Base-by-base conservation (phyloP, 2,888 invertebrate genomes). In the Epinotia nisella region DNA sequence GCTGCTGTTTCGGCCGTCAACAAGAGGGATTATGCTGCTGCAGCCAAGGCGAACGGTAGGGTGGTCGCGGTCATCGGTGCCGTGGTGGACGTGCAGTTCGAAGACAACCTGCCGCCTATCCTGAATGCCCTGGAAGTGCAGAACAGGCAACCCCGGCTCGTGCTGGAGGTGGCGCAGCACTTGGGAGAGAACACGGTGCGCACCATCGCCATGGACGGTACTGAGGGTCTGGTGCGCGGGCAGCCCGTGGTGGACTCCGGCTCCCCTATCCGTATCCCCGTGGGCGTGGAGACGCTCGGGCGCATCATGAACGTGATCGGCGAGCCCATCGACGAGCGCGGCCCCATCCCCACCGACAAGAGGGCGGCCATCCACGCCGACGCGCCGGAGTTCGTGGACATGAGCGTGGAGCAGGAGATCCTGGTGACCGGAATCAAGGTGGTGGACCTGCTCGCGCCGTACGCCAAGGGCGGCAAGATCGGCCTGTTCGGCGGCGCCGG, bases 1-100 rank as follows among this genome's bases (percentile, higher is more conserved):
- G 91, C 86, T 66, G 82, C 91, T 80, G 94, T 88, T 55, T 85
- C 91, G 60, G 86, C 87, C 77, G 88, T 84, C 83, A 89, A 87
- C 80, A 90, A 88, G 78, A 83, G 90, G 73, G 88, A 92, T 83
- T 86, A 86, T 77, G 91, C 94, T 21, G 81, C 81, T 4, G 87
- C 91, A 29, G 83, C 78, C 53, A 79, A 78, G 77, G 88, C 76
- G 13, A 87, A 94, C 82, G 97, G 97, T 81, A 95, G 94, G 88
- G 95, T 99, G 78, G 98, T 98, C 55, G 98, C 99, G 69, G 98
- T 99, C 74, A 99, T 99, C 89, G 99, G 99, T 95, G 98, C 99
- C 87, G 99, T 99, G 95, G 99, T 99, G 71, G 99, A 99, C 89
- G 99, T 99, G 10, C 98, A 98, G 89, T 99, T 99, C 87, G 98